These are phyloP conservation scores for Dendropsophus ebraccatus DNA, from an alignment of 2,113 vertebrate genomes.

Conservation along the genomic window DNA sequence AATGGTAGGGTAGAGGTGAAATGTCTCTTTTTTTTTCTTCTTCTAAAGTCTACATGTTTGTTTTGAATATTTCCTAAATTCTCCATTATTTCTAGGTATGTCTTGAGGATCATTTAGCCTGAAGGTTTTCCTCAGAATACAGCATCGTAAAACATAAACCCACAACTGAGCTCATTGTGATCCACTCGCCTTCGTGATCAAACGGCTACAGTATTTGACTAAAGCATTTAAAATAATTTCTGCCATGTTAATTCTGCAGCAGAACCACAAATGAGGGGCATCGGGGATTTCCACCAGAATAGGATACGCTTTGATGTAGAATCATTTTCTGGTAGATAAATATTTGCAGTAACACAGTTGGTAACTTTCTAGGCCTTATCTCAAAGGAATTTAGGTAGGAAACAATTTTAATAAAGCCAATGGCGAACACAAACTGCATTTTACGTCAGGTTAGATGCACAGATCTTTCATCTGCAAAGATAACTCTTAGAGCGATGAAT, in stretches of 20 bases:
- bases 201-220: neutral
- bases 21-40: neutral
- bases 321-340: conserved; percentile 44
- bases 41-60: neutral
- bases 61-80: neutral
- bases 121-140: neutral
- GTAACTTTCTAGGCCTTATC: conserved; percentile 40
- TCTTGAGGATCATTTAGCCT: neutral
- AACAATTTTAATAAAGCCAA: conserved; percentile 51
- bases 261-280: neutral
- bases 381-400: conserved; percentile 18
- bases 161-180: neutral
- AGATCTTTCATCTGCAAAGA: conserved; percentile 51
- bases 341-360: conserved; percentile 29
- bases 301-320: conserved; percentile 10
- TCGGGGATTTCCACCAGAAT: conserved; percentile 14
- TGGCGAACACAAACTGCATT: conserved; percentile 13
- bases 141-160: neutral
- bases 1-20: neutral
- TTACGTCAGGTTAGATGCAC: conserved; percentile 13
- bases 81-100: neutral
- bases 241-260: conserved; percentile 18
- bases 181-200: neutral
- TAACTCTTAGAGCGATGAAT: conserved; percentile 54
- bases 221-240: conserved; percentile 7